Conservation (phyloP, 2,888 invertebrate genomes). For the Julus scanicus region DNA sequence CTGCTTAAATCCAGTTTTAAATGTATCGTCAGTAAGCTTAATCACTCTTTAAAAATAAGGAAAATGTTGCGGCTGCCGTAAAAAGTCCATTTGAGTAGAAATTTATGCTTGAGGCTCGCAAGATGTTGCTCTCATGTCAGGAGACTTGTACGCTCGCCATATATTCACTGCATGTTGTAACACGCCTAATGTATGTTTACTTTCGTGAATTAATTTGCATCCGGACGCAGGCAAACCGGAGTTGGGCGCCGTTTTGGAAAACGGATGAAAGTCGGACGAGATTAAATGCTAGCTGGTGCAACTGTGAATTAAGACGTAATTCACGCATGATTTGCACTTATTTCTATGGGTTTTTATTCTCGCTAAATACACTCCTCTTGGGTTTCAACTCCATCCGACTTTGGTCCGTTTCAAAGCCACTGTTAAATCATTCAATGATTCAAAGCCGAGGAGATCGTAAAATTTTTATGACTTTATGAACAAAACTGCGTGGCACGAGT, state of each 20-base stretch:
- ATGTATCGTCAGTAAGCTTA: neutral
- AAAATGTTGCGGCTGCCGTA: neutral
- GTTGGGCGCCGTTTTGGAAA: neutral
- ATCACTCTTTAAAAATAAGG: neutral
- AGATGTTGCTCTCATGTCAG: constrained; percentile 1
- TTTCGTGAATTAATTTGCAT: constrained; percentile 17
- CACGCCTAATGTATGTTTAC: constrained; percentile 23
- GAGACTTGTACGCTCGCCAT: neutral
- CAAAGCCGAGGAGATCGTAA: neutral
- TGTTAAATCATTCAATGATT: constrained; percentile 2
- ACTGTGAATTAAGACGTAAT: neutral
- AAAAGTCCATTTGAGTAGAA: neutral
- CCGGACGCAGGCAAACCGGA: neutral
- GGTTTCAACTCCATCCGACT: neutral
- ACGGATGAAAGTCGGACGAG: neutral
- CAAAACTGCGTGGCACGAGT: constrained; percentile 24
- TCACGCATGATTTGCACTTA: neutral
- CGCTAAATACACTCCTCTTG: neutral
- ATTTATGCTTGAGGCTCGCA: constrained; percentile 9
- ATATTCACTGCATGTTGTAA: neutral
- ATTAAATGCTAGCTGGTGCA: neutral
- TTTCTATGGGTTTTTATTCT: neutral
- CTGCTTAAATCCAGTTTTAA: neutral
- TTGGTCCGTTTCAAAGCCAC: neutral
- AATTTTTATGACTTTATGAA: constrained; percentile 42